Percentiles rank a stretch among this genome's conserved stretches.
These are phyloP conservation scores for Paralichthys olivaceus DNA, from an alignment of 2,113 vertebrate genomes.

Conservation along the genomic window DNA sequence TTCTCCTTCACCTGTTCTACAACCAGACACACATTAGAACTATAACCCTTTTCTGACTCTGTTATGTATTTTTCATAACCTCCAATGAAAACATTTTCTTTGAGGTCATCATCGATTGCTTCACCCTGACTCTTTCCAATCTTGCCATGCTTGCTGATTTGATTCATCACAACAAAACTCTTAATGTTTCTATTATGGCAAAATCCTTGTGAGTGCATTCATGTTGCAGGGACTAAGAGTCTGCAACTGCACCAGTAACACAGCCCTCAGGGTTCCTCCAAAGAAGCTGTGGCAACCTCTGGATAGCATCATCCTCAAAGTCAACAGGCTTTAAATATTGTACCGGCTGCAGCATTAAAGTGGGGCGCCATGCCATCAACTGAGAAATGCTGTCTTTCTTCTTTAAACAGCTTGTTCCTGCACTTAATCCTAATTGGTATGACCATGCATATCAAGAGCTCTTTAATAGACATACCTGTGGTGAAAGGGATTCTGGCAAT, in stretches of 20 bases:
- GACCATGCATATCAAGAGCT: constrained; percentile 24
- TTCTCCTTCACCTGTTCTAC: constrained; percentile 17
- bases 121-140: constrained; percentile 15
- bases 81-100: constrained; percentile 15
- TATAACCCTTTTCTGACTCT: constrained; percentile 5
- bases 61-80: constrained; percentile 11
- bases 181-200: constrained; percentile 1
- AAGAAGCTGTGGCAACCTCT: constrained; percentile 21
- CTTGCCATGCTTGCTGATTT: constrained; percentile 22
- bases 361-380: background rate
- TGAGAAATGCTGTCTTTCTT: constrained; percentile 1
- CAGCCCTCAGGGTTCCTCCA: constrained; percentile 17
- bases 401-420: constrained; percentile 28
- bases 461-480: constrained; percentile 41
- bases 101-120: constrained; percentile 1
- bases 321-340: constrained; percentile 35
- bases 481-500: constrained; percentile 38
- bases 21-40: constrained; percentile 18
- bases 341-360: constrained; percentile 35
- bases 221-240: background rate
- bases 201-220: constrained; percentile 7
- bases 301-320: constrained; percentile 32
- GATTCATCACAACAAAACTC: background rate
- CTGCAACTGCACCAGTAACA: constrained; percentile 26
- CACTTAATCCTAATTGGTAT: constrained; percentile 33